phyloP scores from a whole-genome alignment of 2,888 invertebrate genomes.

The Emesis furor region DNA sequence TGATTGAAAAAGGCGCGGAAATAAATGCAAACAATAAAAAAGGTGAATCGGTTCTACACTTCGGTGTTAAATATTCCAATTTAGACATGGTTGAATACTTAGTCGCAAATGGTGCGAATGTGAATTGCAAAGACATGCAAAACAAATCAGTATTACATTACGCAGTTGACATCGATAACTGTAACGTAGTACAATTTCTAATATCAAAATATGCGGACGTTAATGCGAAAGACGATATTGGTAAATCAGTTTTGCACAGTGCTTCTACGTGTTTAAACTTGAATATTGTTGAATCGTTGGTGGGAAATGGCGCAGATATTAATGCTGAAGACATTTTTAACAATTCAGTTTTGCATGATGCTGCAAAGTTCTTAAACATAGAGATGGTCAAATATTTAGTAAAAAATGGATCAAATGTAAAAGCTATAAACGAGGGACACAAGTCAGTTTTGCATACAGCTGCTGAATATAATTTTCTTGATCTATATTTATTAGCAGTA shows the following conservation, averaged over 20 bases:
- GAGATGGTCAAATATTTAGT: constrained; percentile 12
- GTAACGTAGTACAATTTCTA: no score
- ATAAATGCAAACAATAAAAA: background rate
- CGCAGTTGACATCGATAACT: no score
- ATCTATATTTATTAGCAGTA: background rate
- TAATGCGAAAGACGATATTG: background rate
- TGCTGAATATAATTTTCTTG: background rate
- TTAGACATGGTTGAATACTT: no score
- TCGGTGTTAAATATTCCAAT: background rate
- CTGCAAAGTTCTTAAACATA: background rate
- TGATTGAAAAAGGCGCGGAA: background rate
- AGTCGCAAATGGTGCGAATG: no score
- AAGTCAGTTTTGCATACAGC: background rate
- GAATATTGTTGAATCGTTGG: background rate
- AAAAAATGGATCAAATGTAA: background rate
- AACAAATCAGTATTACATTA: no score
- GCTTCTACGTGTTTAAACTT: background rate
- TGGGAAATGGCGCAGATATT: constrained; percentile 27
- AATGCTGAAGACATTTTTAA: constrained; percentile 7
- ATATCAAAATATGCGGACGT: no score
- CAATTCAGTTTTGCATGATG: background rate
- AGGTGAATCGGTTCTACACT: background rate
- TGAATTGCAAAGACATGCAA: no score
- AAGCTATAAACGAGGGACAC: background rate
- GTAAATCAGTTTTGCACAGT: constrained; percentile 9